Evolutionary conservation across 2,888 invertebrate genomes (phyloP).

Genomic region (Torymus tubicola): DNA sequence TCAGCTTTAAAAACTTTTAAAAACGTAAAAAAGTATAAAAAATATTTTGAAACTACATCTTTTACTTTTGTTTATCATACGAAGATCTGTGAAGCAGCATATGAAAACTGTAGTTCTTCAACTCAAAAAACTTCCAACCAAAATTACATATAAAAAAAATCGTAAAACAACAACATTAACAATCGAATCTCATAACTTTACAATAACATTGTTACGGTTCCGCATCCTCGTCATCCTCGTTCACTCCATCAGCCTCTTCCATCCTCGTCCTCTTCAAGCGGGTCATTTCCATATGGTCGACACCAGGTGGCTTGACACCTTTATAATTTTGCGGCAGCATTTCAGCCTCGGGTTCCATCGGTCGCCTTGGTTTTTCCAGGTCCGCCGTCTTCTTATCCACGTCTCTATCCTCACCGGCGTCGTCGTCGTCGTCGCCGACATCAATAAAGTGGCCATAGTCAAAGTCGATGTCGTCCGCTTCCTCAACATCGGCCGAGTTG

Average conservation of each 20-base stretch:
- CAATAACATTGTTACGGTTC: too few species aligned
- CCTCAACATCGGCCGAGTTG: slow-evolving; percentile 6
- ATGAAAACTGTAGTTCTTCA: too few species aligned
- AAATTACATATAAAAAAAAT: too few species aligned
- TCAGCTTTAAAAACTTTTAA: too few species aligned
- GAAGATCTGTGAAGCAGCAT: too few species aligned
- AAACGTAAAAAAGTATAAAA: too few species aligned
- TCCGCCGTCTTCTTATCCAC: slow-evolving; percentile 46
- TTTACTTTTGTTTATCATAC: too few species aligned
- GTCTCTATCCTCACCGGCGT: not conserved
- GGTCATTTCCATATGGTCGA: slow-evolving; percentile 72
- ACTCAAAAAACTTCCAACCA: too few species aligned
- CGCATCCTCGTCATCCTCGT: too few species aligned
- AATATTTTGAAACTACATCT: too few species aligned
- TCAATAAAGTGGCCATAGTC: slow-evolving; percentile 12
- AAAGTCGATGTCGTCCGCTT: slow-evolving; percentile 21
- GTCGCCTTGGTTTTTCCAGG: not conserved
- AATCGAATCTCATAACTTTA: too few species aligned
- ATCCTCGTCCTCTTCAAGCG: slow-evolving; percentile 26
- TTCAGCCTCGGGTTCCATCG: slow-evolving; percentile 71
- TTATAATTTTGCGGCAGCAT: slow-evolving; percentile 73
- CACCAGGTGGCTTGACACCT: slow-evolving; percentile 70
- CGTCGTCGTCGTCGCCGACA: slow-evolving; percentile 37
- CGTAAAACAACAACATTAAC: too few species aligned
- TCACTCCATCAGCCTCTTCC: not conserved